phyloP scores from a whole-genome alignment of 2,888 invertebrate species.

The Orthosia gothica region DNA sequence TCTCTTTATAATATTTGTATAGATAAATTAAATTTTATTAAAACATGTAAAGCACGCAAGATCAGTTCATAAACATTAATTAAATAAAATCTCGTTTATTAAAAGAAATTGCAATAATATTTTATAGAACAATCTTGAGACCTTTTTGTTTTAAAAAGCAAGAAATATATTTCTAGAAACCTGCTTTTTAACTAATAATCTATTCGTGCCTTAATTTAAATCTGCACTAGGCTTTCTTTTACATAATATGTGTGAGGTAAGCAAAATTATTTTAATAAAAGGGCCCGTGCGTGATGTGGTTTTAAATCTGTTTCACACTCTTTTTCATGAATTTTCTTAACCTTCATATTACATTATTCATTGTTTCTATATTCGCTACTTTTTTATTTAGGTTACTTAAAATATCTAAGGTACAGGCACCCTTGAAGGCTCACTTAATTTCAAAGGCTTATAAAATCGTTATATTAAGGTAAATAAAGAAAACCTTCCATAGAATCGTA shows the following conservation, averaged over 20 bases:
- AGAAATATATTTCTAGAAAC: not conserved
- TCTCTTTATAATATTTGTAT: too few species aligned
- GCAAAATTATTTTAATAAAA: not conserved
- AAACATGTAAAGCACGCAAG: slow-evolving; percentile 63
- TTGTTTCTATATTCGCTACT: not conserved
- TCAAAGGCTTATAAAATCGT: too few species aligned
- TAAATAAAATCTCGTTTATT: slow-evolving; percentile 67
- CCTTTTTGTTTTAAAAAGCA: slow-evolving; percentile 5
- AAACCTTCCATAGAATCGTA: too few species aligned
- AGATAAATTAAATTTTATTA: slow-evolving; percentile 53
- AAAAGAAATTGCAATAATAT: slow-evolving; percentile 71
- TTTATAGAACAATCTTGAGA: slow-evolving; percentile 69
- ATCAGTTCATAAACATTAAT: slow-evolving; percentile 70
- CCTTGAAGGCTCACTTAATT: too few species aligned
- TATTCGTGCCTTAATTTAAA: not conserved
- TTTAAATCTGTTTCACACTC: not conserved
- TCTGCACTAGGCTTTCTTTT: not conserved
- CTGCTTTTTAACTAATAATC: not conserved
- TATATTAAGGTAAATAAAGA: too few species aligned
- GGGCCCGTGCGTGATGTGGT: not conserved
- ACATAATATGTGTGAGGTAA: not conserved
- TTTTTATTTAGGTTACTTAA: not conserved
- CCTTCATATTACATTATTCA: not conserved
- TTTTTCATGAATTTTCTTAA: not conserved
- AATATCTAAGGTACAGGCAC: too few species aligned